Evolutionary conservation across 2,113 vertebrate genomes (phyloP).

Genomic region (Chloebia gouldiae): DNA sequence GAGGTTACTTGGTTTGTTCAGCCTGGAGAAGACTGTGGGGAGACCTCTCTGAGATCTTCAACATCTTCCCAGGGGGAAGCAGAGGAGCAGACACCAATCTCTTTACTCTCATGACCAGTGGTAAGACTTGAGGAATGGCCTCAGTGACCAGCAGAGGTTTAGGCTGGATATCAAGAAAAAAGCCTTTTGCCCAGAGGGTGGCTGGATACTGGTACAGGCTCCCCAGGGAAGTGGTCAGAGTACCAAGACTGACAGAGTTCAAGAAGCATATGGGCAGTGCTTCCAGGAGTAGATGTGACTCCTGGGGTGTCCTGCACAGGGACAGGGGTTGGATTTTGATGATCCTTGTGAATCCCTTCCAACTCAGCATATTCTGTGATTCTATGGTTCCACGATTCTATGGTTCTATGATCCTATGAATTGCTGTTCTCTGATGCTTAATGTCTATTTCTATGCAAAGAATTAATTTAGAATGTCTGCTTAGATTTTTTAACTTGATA

Average conservation of each 20-base stretch:
- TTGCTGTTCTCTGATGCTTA: conserved; percentile 17
- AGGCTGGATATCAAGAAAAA: background rate
- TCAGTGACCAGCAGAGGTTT: background rate
- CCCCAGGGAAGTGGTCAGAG: background rate
- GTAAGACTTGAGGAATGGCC: background rate
- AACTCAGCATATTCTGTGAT: background rate
- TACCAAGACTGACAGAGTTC: background rate
- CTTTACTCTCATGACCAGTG: background rate
- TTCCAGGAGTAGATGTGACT: background rate
- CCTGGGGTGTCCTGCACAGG: background rate
- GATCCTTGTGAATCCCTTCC: background rate
- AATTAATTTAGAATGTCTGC: conserved; percentile 47
- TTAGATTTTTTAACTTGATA: conserved; percentile 67
- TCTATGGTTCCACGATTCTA: background rate
- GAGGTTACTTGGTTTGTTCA: background rate
- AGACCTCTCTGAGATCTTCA: accelerated
- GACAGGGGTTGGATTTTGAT: background rate
- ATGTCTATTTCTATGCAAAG: conserved; percentile 22
- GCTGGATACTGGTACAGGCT: background rate
- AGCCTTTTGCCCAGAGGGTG: background rate
- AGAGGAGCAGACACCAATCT: background rate
- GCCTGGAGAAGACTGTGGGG: background rate
- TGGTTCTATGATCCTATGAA: background rate
- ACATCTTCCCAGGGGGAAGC: background rate
- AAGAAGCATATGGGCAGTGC: background rate